Base-by-base conservation (phyloP, 2,113 vertebrate genomes). In the Caloenas nicobarica region DNA sequence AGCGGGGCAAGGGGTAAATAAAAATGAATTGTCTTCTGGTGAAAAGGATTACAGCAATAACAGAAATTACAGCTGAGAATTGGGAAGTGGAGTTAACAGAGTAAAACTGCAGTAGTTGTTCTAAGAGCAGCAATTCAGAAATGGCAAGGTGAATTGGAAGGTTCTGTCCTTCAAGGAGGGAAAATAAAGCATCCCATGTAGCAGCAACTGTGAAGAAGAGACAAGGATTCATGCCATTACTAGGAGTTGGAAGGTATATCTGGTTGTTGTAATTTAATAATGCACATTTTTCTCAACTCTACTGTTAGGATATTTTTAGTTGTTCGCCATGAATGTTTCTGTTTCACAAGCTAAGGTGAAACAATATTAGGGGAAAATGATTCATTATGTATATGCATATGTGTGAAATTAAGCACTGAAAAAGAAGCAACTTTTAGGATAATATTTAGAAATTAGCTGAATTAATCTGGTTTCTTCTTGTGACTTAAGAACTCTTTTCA, bases 321-420 rank as follows among this genome's bases (percentile, higher is more conserved):
- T 24, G 11, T 23, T 51, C 26, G 22, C 8, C 2, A 28, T 8
- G 5, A 28, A 56, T 18, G 2, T 8, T 71, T 69, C 31, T 42
- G 9, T 65, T 81, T 72, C 60, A 31, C 13, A 57, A 56, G n/a
- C 11, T 46, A 57, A 74, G 16, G 16, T n/a, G 24, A 70, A 50
- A 54, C 16, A 40, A 38, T 31, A 38, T 7, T 56, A 33, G 11
- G 15, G 23, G 19, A 53, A 60, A 60, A 65, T 4, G 9, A 11
- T 48, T 36, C 5, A 5, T 21, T 44, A 6, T 13, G 7, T 7
- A 2, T 25, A 5, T 17, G 15, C 42, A 9, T 46, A 4, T 4
- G 4, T 33, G 16, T 34, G 53, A 79, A 68, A 73, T 11, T 21
- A 84, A 73, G 50, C 34, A 24, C 2, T 34, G 14, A 33, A 48